phyloP scores from a whole-genome alignment of 64 coral and sea anemone genomes.

The Dendronephthya gigantea region DNA sequence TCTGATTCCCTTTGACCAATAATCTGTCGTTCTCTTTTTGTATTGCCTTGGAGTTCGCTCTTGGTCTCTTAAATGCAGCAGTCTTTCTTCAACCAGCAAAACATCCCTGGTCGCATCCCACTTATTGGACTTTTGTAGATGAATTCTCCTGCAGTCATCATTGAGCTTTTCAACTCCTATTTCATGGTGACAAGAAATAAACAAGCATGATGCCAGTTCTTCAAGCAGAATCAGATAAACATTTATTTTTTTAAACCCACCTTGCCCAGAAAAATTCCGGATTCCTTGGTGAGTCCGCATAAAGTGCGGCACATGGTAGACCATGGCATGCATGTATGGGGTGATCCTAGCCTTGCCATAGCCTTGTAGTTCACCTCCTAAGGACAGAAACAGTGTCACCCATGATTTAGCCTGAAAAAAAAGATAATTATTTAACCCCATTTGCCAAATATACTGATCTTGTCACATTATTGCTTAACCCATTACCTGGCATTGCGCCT shows the following conservation, averaged over 20 bases:
- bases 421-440: neutral
- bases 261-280: conserved; percentile 4
- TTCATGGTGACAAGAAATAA: conserved; percentile 14
- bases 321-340: too few species aligned
- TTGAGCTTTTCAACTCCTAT: conserved; percentile 15
- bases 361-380: conserved; percentile 10
- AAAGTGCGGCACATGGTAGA: conserved; percentile 8
- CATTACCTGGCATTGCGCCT: too few species aligned
- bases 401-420: neutral
- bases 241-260: conserved; percentile 12
- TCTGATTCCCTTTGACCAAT: conserved; percentile 2
- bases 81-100: conserved; percentile 5
- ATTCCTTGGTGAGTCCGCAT: neutral
- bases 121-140: neutral
- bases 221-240: neutral
- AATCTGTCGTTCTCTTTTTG: conserved; percentile 11
- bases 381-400: neutral
- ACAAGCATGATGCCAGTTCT: neutral
- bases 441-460: too few species aligned
- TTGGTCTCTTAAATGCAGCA: neutral
- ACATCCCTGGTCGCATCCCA: neutral
- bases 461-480: too few species aligned
- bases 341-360: conserved; percentile 12
- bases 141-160: neutral
- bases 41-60: neutral